These are phyloP conservation scores for Propithecus coquereli DNA, from an alignment of 2,113 vertebrate genomes.

Conservation along the genomic window DNA sequence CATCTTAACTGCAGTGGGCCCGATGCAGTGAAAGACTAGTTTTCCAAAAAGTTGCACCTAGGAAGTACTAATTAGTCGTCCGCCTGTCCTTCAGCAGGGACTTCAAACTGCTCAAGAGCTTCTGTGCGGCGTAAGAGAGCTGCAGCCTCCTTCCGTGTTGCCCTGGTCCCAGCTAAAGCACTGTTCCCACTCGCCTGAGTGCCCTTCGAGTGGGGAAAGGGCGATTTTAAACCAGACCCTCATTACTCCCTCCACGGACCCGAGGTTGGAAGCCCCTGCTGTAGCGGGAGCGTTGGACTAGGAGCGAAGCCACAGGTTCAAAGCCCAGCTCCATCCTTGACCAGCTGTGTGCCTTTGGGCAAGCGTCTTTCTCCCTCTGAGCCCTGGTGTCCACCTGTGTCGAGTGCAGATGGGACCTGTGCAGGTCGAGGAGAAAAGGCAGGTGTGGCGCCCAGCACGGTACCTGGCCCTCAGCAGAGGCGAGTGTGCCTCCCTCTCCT, in stretches of 20 bases:
- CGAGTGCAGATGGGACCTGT: neutral
- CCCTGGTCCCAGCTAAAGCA: neutral
- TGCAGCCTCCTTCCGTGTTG: accelerated
- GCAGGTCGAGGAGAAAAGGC: neutral
- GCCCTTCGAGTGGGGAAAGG: neutral
- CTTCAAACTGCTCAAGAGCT: neutral
- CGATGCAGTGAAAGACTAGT: neutral
- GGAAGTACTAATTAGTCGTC: neutral
- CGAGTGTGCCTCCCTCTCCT: neutral
- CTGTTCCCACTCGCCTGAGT: neutral
- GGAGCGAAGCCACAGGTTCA: neutral
- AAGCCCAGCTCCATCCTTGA: neutral
- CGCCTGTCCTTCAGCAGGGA: neutral
- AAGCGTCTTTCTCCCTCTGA: neutral
- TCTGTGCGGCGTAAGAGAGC: neutral
- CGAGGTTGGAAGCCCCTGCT: neutral
- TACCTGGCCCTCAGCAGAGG: neutral
- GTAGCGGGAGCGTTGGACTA: no score
- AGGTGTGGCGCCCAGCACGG: accelerated
- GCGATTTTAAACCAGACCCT: neutral
- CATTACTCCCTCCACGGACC: neutral
- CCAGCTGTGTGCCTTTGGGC: neutral
- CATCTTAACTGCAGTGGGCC: neutral
- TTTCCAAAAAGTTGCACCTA: neutral
- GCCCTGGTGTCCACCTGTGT: neutral